These are phyloP conservation scores for Gambusia affinis DNA, from an alignment of 2,113 vertebrate species.

Conservation along the genomic window DNA sequence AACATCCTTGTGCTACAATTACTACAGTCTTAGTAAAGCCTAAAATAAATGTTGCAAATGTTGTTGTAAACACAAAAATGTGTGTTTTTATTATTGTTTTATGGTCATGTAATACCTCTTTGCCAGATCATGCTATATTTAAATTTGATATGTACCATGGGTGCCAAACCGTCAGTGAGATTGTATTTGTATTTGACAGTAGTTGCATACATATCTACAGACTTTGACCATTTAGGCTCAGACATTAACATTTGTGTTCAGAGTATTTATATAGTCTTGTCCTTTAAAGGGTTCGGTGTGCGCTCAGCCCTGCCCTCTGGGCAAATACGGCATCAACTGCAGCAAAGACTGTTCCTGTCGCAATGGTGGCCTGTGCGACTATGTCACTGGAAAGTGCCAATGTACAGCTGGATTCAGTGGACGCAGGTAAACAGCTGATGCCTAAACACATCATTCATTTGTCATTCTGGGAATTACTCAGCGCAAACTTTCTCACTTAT, in stretches of 20 bases:
- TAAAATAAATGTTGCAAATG: not conserved
- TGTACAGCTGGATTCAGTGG: constrained; percentile 93
- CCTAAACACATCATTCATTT: not conserved
- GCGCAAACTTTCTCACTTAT: constrained; percentile 36
- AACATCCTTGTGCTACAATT: not conserved
- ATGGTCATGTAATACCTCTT: too few relatives aligned
- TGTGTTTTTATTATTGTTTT: not conserved
- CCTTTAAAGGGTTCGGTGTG: constrained; percentile 91
- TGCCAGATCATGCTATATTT: too few relatives aligned
- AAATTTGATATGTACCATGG: not conserved
- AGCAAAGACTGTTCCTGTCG: constrained; percentile 95
- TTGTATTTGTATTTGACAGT: not conserved
- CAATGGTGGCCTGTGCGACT: constrained; percentile 95
- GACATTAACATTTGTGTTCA: not conserved
- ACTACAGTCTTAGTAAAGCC: not conserved
- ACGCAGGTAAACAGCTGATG: constrained; percentile 85
- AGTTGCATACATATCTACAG: not conserved
- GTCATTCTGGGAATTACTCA: constrained; percentile 18
- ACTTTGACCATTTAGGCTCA: not conserved
- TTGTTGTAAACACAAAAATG: not conserved
- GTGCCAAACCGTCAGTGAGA: not conserved
- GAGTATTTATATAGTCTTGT: constrained; percentile 8
- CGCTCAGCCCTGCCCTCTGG: constrained; percentile 92
- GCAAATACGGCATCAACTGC: constrained; percentile 94
- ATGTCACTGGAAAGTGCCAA: constrained; percentile 91